These are phyloP conservation scores for Tetrax tetrax DNA, from an alignment of 2,113 vertebrate species.

Conservation along the genomic window DNA sequence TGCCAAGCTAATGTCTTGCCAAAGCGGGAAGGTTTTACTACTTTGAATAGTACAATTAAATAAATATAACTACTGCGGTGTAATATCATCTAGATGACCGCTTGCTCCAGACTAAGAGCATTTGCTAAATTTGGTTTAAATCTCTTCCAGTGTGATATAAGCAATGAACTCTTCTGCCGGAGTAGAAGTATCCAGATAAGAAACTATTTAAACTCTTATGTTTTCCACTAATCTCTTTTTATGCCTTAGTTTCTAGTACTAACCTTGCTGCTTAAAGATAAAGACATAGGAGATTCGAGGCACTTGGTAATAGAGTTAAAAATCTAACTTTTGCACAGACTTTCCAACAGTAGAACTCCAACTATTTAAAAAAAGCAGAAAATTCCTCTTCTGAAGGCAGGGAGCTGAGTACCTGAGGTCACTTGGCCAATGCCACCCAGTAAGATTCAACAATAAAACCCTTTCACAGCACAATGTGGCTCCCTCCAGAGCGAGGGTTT, in stretches of 20 bases:
- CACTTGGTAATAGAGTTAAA: not conserved
- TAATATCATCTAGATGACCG: not conserved
- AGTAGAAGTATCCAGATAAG: not conserved
- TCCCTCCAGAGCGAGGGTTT: not conserved
- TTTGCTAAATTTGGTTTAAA: not conserved
- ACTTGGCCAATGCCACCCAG: not conserved
- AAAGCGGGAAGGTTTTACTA: not conserved
- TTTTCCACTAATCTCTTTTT: not conserved
- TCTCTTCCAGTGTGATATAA: not conserved
- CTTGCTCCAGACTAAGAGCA: not conserved
- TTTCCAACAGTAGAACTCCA: not conserved
- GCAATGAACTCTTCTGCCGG: not conserved
- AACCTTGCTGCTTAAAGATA: not conserved
- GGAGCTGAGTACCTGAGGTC: not conserved
- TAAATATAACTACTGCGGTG: not conserved
- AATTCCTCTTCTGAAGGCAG: not conserved
- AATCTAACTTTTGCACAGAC: not conserved
- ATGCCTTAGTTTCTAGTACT: not conserved
- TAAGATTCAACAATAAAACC: not conserved
- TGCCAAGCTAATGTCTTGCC: not conserved
- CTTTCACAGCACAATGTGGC: rapidly evolving
- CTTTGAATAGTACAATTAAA: not conserved
- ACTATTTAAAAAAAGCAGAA: not conserved
- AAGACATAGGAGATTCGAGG: not conserved
- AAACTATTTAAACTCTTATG: not conserved